Evolutionary conservation across 2,113 vertebrate genomes (phyloP).

Genomic region (Phoenicopterus ruber): DNA sequence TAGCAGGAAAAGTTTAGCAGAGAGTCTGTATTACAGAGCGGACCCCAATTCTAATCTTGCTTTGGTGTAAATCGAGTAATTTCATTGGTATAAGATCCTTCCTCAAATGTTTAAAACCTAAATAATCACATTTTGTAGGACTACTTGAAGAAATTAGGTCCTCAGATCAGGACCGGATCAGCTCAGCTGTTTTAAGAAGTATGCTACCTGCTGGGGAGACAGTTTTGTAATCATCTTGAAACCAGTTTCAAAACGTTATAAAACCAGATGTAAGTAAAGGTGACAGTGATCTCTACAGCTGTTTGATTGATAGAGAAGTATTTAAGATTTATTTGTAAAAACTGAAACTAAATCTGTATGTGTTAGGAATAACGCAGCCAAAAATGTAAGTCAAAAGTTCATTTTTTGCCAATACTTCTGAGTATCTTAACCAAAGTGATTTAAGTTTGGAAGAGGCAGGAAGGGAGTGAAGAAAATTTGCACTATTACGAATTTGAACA

Average conservation of each 20-base stretch:
- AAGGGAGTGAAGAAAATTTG: constrained; percentile 51
- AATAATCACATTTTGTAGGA: neutral
- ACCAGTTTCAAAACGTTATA: neutral
- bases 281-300: neutral
- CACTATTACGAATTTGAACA: constrained; percentile 67
- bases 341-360: constrained; percentile 59
- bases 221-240: neutral
- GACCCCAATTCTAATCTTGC: neutral
- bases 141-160: neutral
- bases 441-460: constrained; percentile 51
- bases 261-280: neutral
- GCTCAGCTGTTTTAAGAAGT: neutral
- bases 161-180: neutral
- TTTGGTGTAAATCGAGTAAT: constrained; percentile 21
- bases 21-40: neutral
- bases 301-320: constrained; percentile 39
- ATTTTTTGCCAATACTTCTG: constrained; percentile 73
- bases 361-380: constrained; percentile 72
- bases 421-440: constrained; percentile 75
- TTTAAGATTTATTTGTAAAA: constrained; percentile 62
- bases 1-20: neutral
- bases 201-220: neutral
- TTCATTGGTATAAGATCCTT: neutral
- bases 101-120: neutral
- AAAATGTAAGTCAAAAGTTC: constrained; percentile 62